Conservation (phyloP, 1,140 invertebrate species). For the Odontomachus brunneus region DNA sequence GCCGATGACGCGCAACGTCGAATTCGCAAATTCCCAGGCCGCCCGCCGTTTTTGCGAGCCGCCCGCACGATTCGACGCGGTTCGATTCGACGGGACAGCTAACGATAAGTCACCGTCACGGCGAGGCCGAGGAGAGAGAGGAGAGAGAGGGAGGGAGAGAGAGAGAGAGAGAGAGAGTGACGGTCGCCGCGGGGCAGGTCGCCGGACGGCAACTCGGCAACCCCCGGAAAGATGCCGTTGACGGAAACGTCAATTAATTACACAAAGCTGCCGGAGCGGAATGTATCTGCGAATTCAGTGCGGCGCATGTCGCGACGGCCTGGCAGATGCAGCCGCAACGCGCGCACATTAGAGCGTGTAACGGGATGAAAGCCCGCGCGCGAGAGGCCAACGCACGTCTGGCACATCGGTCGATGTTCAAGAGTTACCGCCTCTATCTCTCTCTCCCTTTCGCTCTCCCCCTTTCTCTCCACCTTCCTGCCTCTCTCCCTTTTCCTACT, state of each 20-base stretch:
- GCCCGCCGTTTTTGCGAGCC: too few species aligned
- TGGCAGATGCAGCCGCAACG: slow-evolving; percentile 33
- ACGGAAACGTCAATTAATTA: slow-evolving; percentile 46
- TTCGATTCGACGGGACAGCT: too few species aligned
- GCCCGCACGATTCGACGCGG: too few species aligned
- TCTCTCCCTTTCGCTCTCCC: slow-evolving; percentile 6
- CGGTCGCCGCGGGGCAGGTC: too few species aligned
- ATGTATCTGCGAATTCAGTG: slow-evolving; percentile 1
- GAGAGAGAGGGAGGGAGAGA: too few species aligned
- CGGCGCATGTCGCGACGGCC: background rate
- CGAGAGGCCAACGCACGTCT: slow-evolving; percentile 34
- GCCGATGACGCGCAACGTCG: too few species aligned
- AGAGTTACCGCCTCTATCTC: slow-evolving; percentile 13
- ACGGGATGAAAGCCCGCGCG: slow-evolving; percentile 25
- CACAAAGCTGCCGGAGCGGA: background rate
- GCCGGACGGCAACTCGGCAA: background rate
- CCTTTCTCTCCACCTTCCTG: background rate
- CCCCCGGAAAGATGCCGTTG: slow-evolving; percentile 3
- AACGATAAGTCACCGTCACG: background rate
- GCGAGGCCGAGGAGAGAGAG: background rate
- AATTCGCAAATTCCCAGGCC: too few species aligned
- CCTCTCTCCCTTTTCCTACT: background rate
- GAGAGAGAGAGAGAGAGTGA: too few species aligned
- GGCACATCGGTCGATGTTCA: slow-evolving; percentile 46
- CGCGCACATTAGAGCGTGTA: slow-evolving; percentile 40